These are phyloP conservation scores for Intellagama lesueurii DNA, from an alignment of 2,797 vertebrate species.

Conservation along the genomic window DNA sequence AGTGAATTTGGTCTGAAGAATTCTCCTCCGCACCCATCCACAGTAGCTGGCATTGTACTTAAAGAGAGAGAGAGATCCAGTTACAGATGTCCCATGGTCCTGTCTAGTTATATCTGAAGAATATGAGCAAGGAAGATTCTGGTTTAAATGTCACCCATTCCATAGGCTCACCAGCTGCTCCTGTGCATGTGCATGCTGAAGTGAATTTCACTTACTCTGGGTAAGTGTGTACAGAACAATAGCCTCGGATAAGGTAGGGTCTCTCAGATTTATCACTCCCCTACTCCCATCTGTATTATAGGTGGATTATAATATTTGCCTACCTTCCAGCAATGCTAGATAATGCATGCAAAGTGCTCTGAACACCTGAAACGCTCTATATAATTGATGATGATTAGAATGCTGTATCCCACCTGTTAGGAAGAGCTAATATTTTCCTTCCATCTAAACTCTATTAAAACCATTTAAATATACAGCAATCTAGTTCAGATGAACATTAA, in stretches of 20 bases:
- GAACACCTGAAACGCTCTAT: not conserved
- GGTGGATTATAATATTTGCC: not conserved
- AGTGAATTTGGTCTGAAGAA: no score
- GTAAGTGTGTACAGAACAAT: not conserved
- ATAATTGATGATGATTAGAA: not conserved
- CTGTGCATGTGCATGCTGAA: not conserved
- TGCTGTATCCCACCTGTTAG: not conserved
- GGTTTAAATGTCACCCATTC: not conserved
- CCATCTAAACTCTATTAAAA: not conserved
- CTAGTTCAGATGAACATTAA: not conserved
- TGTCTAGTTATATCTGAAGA: not conserved
- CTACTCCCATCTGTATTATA: not conserved
- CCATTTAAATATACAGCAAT: constrained; percentile 13
- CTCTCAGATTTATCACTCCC: not conserved
- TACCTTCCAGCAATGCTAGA: not conserved
- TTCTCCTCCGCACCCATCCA: no score
- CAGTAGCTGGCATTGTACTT: no score
- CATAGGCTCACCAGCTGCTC: not conserved
- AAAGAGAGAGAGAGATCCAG: no score
- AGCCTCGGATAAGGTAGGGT: not conserved
- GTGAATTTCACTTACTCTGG: not conserved
- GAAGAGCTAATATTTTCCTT: not conserved
- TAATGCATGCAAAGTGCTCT: not conserved
- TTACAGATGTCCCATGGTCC: not conserved
- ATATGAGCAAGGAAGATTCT: not conserved